A percentile compares a stretch with the other conserved stretches of the same genome.
These are phyloP conservation scores for Macrochelys suwanniensis DNA, from an alignment of 2,797 vertebrate species.

Conservation along the genomic window DNA sequence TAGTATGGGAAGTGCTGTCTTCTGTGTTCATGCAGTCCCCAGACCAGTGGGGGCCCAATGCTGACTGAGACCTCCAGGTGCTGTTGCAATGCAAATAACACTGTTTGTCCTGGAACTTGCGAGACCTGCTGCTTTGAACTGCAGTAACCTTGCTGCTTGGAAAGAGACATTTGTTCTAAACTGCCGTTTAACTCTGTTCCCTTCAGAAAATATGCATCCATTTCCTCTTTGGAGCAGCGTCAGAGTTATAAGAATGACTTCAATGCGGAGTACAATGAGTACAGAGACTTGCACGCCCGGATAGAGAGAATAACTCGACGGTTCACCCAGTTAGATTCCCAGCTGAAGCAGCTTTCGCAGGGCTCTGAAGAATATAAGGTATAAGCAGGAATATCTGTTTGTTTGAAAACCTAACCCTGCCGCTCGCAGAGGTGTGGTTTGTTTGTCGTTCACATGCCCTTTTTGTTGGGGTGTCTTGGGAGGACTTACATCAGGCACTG, in stretches of 20 bases:
- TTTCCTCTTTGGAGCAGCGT: slow-evolving; percentile 92
- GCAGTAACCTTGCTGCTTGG: fast-evolving
- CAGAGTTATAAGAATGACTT: slow-evolving; percentile 98
- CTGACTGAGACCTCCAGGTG: neutral
- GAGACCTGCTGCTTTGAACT: fast-evolving
- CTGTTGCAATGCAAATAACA: fast-evolving
- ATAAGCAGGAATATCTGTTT: fast-evolving
- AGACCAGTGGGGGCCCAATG: neutral
- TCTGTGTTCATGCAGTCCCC: neutral
- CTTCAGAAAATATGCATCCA: slow-evolving; percentile 92
- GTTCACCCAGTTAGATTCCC: slow-evolving; percentile 93
- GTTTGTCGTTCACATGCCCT: fast-evolving
- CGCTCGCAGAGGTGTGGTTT: fast-evolving
- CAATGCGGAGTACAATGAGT: slow-evolving; percentile 95
- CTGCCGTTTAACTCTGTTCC: neutral
- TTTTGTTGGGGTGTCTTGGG: fast-evolving
- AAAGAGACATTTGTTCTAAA: neutral
- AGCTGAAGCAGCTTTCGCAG: slow-evolving; percentile 93
- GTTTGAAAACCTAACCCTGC: fast-evolving
- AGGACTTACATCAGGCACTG: neutral
- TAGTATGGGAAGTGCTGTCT: neutral
- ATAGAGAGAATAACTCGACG: slow-evolving; percentile 96
- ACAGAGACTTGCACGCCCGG: slow-evolving; percentile 92
- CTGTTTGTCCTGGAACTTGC: neutral
- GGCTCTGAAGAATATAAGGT: slow-evolving; percentile 98